A percentile compares a stretch with the other conserved stretches of the same genome.
Conservation (phyloP, 2,113 vertebrate genomes). For the Ginglymostoma cirratum region DNA sequence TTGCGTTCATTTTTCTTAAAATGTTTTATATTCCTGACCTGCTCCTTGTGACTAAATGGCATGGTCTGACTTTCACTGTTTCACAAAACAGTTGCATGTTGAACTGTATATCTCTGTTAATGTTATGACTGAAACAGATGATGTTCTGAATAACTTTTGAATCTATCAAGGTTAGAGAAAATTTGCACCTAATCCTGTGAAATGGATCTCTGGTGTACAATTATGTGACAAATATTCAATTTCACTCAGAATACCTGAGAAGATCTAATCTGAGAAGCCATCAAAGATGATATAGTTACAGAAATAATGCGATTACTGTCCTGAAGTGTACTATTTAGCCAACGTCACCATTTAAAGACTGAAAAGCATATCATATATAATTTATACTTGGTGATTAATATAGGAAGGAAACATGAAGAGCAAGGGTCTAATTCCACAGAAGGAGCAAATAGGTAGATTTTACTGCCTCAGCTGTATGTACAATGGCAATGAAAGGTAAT, state of each 20-base stretch:
- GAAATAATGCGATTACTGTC: slow-evolving; percentile 19
- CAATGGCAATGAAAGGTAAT: neutral
- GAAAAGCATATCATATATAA: slow-evolving; percentile 29
- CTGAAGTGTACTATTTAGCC: neutral
- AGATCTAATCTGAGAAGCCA: neutral
- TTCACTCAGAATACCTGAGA: neutral
- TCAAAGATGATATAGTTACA: neutral
- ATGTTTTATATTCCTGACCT: neutral
- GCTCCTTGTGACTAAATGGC: neutral
- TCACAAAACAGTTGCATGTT: neutral
- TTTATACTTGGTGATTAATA: slow-evolving; percentile 18
- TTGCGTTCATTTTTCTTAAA: neutral
- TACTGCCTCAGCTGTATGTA: neutral
- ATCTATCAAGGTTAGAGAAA: slow-evolving; percentile 16
- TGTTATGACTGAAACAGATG: neutral
- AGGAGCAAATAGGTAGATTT: neutral
- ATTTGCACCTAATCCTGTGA: neutral
- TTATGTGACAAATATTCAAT: neutral
- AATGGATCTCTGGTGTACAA: neutral
- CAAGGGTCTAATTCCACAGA: neutral
- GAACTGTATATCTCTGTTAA: neutral
- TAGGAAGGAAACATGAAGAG: neutral
- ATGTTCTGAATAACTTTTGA: neutral
- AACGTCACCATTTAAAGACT: neutral
- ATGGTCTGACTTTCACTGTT: neutral